Evolutionary conservation across 2,888 invertebrate species (phyloP), one percentile per base, ranked within the genome.

Genomic region (Plusia festucae): DNA sequence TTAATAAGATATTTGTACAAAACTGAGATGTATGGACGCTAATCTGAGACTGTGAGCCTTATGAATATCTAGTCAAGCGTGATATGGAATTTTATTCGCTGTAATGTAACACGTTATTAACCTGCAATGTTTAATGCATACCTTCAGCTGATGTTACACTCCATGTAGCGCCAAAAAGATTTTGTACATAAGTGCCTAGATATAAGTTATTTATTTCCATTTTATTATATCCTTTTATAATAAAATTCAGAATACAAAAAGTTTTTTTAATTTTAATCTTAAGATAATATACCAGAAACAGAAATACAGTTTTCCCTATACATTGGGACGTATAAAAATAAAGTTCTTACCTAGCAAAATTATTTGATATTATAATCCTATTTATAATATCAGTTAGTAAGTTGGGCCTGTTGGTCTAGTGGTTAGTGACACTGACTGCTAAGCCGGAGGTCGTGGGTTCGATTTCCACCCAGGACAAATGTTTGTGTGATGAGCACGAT

Each of bases 191-290:
- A 90, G 90, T 88, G 83, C 86, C 88, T 94, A 94, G 93, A 78
- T 82, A 88, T 93, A 94, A 93, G 88, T 89, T 91, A 91, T 90
- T 89, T 91, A 93, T 90, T 92, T 94, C 93, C 91, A 91, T 92
- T 93, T 92, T 91, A 90, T 88, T 91, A 90, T 88, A 88, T 85
- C 79, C 44, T 90, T 91, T 92, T 91, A 82, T 93, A 93, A 91
- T 92, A 93, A 94, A 93, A 91, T 77, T 78, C 76, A 81, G 82
- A 84, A 83, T n/a, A 5, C 40, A 79, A 73, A 78, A 73, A 64
- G 66, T 65, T 74, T 66, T 65, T 51, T 70, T 66, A 70, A 68
- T 53, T 67, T 53, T 18, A 22, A n/a, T n/a, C n/a, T n/a, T n/a
- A n/a, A n/a, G n/a, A n/a, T n/a, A n/a, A n/a, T n/a, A n/a, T n/a